Conservation (phyloP, 2,888 invertebrate genomes). For the Aricia artaxerxes region DNA sequence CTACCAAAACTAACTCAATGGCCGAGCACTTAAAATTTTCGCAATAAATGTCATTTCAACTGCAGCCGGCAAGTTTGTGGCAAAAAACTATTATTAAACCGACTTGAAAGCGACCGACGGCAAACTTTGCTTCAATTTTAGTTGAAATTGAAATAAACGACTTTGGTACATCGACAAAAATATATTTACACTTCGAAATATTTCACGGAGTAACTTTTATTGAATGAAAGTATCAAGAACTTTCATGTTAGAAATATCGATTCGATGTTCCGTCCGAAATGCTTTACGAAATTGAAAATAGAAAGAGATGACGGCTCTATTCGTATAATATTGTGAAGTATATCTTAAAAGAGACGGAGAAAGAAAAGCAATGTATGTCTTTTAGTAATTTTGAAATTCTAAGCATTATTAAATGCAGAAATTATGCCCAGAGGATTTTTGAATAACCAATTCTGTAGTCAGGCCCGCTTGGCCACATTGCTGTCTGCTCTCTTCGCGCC, state of each 20-base stretch:
- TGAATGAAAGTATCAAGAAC: slow-evolving; percentile 5
- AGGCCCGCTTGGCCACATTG: too few species aligned
- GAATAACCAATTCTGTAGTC: too few species aligned
- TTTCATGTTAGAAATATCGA: not conserved
- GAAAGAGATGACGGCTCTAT: not conserved
- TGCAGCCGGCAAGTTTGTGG: not conserved
- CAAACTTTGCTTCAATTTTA: slow-evolving; percentile 15
- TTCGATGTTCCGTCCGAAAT: not conserved
- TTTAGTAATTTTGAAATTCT: too few species aligned
- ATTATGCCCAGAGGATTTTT: too few species aligned
- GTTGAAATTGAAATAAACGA: slow-evolving; percentile 19
- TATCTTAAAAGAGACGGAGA: too few species aligned
- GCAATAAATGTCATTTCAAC: slow-evolving; percentile 21
- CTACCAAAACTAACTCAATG: not conserved
- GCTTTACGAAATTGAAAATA: not conserved
- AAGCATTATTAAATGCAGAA: too few species aligned
- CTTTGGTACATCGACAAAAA: not conserved
- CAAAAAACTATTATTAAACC: slow-evolving; percentile 14
- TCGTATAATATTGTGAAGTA: not conserved
- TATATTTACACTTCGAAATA: not conserved
- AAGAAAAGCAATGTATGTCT: too few species aligned
- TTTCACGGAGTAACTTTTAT: slow-evolving; percentile 9
- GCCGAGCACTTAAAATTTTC: not conserved
- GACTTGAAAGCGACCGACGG: slow-evolving; percentile 12
- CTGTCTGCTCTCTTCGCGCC: too few species aligned